Conservation (phyloP, 2,888 invertebrate genomes). For the Auanema freiburgensis region DNA sequence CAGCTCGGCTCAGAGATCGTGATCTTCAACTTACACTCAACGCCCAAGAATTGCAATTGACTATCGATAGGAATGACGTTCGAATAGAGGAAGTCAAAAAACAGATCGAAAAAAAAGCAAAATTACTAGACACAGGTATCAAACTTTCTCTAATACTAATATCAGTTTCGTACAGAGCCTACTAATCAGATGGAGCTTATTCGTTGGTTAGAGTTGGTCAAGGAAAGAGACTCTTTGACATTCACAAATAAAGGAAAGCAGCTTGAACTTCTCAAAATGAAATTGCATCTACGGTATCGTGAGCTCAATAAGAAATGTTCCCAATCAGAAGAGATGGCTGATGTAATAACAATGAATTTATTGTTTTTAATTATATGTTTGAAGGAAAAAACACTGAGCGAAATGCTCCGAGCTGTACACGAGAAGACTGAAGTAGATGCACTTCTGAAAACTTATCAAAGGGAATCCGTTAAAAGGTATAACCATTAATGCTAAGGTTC, state of each 20-base stretch:
- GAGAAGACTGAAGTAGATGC: too few species aligned
- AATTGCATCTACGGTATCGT: slow-evolving; percentile 16
- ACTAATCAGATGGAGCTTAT: slow-evolving; percentile 13
- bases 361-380: neutral
- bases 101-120: slow-evolving; percentile 21
- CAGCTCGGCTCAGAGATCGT: slow-evolving; percentile 10
- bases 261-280: slow-evolving; percentile 12
- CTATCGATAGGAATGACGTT: slow-evolving; percentile 40
- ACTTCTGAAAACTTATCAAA: too few species aligned
- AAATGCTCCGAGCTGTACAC: too few species aligned
- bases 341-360: slow-evolving; percentile 9
- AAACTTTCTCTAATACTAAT: slow-evolving; percentile 7
- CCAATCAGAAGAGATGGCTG: slow-evolving; percentile 17
- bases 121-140: slow-evolving; percentile 11
- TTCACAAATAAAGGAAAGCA: slow-evolving; percentile 5
- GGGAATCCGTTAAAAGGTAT: too few species aligned
- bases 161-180: slow-evolving; percentile 15
- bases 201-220: slow-evolving; percentile 21
- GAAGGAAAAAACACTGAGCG: too few species aligned
- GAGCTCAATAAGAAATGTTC: slow-evolving; percentile 13
- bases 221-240: slow-evolving; percentile 14
- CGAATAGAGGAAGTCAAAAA: slow-evolving; percentile 26
- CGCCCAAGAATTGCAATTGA: slow-evolving; percentile 25
- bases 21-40: slow-evolving; percentile 13
- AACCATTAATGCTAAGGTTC: too few species aligned